phyloP scores from a whole-genome alignment of 2,113 vertebrate species.

The Argyrosomus japonicus region DNA sequence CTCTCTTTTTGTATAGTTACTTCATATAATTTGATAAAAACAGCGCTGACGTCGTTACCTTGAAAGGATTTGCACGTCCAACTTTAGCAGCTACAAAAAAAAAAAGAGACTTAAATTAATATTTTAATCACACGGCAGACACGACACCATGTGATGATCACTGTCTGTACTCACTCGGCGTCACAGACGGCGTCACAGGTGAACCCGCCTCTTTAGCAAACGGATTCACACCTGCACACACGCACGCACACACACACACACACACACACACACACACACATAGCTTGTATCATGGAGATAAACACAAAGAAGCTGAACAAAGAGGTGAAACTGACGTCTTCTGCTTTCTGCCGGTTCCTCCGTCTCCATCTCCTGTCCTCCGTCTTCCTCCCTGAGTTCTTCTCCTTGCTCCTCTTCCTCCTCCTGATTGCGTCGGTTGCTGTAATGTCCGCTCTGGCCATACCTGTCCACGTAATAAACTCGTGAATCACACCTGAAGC shows the following conservation, averaged over 20 bases:
- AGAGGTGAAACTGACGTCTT: conserved; percentile 76
- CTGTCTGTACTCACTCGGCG: conserved; percentile 83
- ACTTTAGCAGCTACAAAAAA: conserved; percentile 80
- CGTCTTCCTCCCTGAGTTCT: conserved; percentile 67
- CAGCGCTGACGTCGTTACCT: conserved; percentile 83
- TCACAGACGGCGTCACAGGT: conserved; percentile 74
- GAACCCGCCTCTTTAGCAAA: conserved; percentile 83
- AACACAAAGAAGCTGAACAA: background rate
- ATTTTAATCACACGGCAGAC: background rate
- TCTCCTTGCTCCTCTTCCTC: conserved; percentile 74
- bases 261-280: background rate
- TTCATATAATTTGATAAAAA: too few relatives aligned
- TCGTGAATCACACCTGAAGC: background rate
- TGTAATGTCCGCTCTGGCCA: conserved; percentile 47
- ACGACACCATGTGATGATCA: background rate
- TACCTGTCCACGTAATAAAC: conserved; percentile 42
- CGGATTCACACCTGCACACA: conserved; percentile 80
- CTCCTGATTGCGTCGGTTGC: conserved; percentile 59
- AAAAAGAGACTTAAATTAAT: background rate
- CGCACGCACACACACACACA: too few relatives aligned
- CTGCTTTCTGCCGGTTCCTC: conserved; percentile 76
- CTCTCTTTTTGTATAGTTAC: background rate
- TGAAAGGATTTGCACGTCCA: conserved; percentile 93
- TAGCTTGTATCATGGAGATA: background rate
- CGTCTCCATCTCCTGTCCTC: conserved; percentile 62